A percentile compares a stretch with the other conserved stretches of the same genome.
Conservation (phyloP, 1,140 invertebrate species). For the Bradynema listronoti region DNA sequence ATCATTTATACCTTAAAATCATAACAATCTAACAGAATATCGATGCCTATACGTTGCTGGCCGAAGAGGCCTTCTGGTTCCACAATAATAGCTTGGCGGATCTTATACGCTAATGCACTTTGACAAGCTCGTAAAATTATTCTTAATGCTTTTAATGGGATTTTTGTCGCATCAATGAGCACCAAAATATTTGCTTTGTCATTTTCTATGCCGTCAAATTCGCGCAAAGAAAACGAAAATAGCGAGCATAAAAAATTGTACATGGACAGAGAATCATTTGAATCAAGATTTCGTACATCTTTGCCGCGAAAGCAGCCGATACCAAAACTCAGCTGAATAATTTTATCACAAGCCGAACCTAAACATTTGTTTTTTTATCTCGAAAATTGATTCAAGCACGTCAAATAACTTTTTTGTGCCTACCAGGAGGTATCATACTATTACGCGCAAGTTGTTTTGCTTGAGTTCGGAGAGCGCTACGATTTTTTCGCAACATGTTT, state of each 20-base stretch:
- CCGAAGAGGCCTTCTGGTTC: slow-evolving; percentile 33
- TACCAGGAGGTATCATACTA: too few relatives aligned
- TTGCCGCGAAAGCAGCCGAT: slow-evolving; percentile 27
- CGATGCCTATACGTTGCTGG: slow-evolving; percentile 28
- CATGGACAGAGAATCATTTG: slow-evolving; percentile 37
- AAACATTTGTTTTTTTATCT: too few relatives aligned
- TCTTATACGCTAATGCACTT: slow-evolving; percentile 44
- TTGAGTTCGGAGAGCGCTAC: too few relatives aligned
- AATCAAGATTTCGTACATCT: slow-evolving; percentile 24
- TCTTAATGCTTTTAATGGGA: slow-evolving; percentile 36
- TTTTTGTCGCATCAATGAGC: slow-evolving; percentile 32
- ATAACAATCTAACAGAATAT: slow-evolving; percentile 37
- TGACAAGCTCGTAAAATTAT: slow-evolving; percentile 36
- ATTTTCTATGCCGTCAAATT: slow-evolving; percentile 3
- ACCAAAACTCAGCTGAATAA: slow-evolving; percentile 18
- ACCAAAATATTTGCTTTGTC: slow-evolving; percentile 29
- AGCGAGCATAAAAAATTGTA: slow-evolving; percentile 44
- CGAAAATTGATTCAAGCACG: too few relatives aligned
- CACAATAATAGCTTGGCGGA: slow-evolving; percentile 32
- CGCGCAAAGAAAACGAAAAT: slow-evolving; percentile 28
- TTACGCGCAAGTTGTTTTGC: too few relatives aligned
- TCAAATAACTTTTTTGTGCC: too few relatives aligned
- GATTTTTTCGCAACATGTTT: too few relatives aligned
- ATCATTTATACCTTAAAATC: slow-evolving; percentile 32
- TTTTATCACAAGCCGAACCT: too few relatives aligned